Conservation (phyloP, 2,888 invertebrate species). For the Auanema sp. region DNA sequence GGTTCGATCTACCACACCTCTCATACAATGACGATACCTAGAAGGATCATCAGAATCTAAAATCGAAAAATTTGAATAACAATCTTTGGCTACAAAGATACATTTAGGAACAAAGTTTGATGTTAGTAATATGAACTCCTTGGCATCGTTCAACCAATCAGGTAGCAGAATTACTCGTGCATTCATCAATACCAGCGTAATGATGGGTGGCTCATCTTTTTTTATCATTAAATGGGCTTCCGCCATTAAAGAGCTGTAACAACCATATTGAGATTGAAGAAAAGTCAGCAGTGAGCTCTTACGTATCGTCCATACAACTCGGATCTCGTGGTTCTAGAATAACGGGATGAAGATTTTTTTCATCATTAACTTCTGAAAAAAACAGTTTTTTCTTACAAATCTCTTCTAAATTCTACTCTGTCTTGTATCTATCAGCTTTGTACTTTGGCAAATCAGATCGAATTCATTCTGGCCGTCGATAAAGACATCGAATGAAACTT, state of each 20-base stretch:
- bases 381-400: not conserved
- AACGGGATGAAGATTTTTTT: conserved; percentile 2
- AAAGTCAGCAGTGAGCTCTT: not conserved
- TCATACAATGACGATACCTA: not conserved
- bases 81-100: conserved; percentile 62
- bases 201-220: conserved; percentile 52
- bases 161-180: conserved; percentile 54
- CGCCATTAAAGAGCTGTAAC: conserved; percentile 72
- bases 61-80: not conserved
- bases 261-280: conserved; percentile 71
- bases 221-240: conserved; percentile 60
- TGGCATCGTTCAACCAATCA: conserved; percentile 58
- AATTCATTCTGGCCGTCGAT: conserved; percentile 67
- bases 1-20: conserved; percentile 2
- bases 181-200: conserved; percentile 57
- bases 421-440: conserved; percentile 66
- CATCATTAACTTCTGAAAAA: conserved; percentile 7
- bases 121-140: conserved; percentile 54
- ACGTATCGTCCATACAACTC: not conserved
- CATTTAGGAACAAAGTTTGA: conserved; percentile 48
- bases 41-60: conserved; percentile 19
- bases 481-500: conserved; percentile 66
- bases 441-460: conserved; percentile 67
- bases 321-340: not conserved
- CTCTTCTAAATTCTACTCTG: conserved; percentile 4